A percentile compares a stretch with the other conserved stretches of the same genome.
Evolutionary conservation across 2,888 invertebrate species (phyloP).

Genomic region (Spodoptera picta): DNA sequence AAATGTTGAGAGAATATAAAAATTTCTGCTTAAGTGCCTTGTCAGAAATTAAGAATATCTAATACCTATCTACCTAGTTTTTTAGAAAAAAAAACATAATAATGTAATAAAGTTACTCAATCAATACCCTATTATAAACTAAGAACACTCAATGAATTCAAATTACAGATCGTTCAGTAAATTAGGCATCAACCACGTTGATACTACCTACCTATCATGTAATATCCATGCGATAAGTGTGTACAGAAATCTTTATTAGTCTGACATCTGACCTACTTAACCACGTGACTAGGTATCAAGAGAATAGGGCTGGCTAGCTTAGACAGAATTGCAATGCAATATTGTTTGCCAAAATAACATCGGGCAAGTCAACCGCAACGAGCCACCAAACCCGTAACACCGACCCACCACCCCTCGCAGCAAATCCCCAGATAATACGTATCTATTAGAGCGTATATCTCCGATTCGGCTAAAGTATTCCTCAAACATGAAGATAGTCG

Average conservation of each 20-base stretch:
- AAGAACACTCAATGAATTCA: too few relatives aligned
- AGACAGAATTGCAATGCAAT: constrained; percentile 68
- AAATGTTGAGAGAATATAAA: neutral
- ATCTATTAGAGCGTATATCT: constrained; percentile 87
- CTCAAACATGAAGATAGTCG: constrained; percentile 87
- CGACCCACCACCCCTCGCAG: constrained; percentile 73
- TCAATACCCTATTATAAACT: too few relatives aligned
- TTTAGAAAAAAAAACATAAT: too few relatives aligned
- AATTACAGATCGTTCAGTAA: too few relatives aligned
- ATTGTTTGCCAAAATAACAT: constrained; percentile 72
- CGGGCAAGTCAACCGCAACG: constrained; percentile 69
- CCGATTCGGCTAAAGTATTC: constrained; percentile 87
- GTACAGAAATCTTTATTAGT: constrained; percentile 46
- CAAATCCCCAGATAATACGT: constrained; percentile 85
- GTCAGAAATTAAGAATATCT: constrained; percentile 8
- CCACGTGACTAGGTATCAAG: constrained; percentile 46
- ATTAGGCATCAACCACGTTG: neutral
- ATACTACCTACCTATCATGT: neutral
- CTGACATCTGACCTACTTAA: constrained; percentile 50
- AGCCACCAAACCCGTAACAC: constrained; percentile 68
- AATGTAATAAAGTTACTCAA: too few relatives aligned
- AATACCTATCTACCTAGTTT: too few relatives aligned
- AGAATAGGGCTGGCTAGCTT: constrained; percentile 45
- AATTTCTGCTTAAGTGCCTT: too few relatives aligned
- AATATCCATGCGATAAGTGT: constrained; percentile 30